Base-by-base conservation (phyloP, 35 echinoderm and acorn worm genomes). In the Apostichopus californicus region DNA sequence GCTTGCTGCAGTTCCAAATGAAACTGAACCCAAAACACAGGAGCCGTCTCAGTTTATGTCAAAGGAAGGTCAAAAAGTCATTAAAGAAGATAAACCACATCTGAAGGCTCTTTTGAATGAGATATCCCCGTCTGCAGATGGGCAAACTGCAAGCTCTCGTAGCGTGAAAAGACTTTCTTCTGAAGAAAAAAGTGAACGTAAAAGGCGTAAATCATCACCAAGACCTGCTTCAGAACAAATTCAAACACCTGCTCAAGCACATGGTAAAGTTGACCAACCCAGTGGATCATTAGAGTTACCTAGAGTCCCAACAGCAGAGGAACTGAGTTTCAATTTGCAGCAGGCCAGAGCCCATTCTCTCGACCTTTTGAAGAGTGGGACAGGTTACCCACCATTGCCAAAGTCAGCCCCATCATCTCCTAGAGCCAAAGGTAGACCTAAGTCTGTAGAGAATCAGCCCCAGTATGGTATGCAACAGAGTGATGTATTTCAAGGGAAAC, bases 31-130 rank as follows among this genome's bases (percentile, higher is more conserved):
- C n/a, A 28, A 63, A 73, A n/a, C 60, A 26, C n/a, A 71, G 72
- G 61, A 89, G 21, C 10, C 17, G 12, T 85, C 86, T 13, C 61
- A 26, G 5, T 66, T 26, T 15, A 58, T 53, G 12, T 64, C 46
- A 15, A 61, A 68, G 18, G 86, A 89, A 72, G 13, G 6, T 66
- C 53, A 18, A 52, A 89, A 72, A 55, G 13, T 64, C 17, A 46
- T 61, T 18, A 89, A 79, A 53, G 89, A 91, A 54, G 89, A 91
- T 54, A 91, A 91, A 59, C 89, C 89, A 13, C 89, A 91, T 77
- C 52, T 91, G 9, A 91, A 91, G 53, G 89, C 89, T 57, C 89
- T 91, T 22, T 68, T 91, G 73, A 91, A 91, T 91, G 89, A 91
- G 59, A 91, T 91, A 52, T 91, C 89, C 12, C 26, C 53, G 56